These are phyloP conservation scores for Lapara coniferarum DNA, from an alignment of 2,888 invertebrate genomes.

Conservation along the genomic window DNA sequence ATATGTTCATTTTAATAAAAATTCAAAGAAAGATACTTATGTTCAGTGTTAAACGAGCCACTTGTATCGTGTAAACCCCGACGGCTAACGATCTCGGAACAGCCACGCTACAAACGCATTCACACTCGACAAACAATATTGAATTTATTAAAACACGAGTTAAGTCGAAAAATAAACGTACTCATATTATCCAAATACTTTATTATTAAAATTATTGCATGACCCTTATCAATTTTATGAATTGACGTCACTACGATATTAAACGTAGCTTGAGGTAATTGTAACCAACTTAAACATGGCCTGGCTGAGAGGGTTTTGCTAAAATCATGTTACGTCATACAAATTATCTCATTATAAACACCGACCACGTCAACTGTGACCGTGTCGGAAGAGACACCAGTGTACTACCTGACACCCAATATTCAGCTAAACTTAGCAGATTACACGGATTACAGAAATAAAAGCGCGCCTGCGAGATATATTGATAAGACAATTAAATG, in stretches of 20 bases:
- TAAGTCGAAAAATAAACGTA: background rate
- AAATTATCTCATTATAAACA: constrained; percentile 12
- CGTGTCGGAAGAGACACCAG: background rate
- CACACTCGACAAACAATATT: constrained; percentile 12
- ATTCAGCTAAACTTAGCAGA: background rate
- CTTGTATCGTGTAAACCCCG: background rate
- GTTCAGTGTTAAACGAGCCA: background rate
- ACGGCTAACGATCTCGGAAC: background rate
- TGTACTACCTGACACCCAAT: background rate
- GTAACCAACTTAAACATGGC: background rate
- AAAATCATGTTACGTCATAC: constrained; percentile 7
- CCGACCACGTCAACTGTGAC: background rate
- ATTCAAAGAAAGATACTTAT: constrained; percentile 15
- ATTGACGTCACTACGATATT: background rate
- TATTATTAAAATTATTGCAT: constrained; percentile 49
- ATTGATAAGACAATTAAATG: too few relatives aligned
- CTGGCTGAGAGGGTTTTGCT: background rate
- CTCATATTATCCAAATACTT: background rate
- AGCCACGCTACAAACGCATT: background rate
- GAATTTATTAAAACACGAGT: background rate
- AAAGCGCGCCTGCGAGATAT: too few relatives aligned
- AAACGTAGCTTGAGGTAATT: background rate
- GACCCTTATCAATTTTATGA: constrained; percentile 40
- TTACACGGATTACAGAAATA: background rate
- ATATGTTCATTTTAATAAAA: constrained; percentile 15